Evolutionary conservation across 2,797 vertebrate species (phyloP), one percentile per base, ranked within the genome.

Genomic region (Esox masquinongy): DNA sequence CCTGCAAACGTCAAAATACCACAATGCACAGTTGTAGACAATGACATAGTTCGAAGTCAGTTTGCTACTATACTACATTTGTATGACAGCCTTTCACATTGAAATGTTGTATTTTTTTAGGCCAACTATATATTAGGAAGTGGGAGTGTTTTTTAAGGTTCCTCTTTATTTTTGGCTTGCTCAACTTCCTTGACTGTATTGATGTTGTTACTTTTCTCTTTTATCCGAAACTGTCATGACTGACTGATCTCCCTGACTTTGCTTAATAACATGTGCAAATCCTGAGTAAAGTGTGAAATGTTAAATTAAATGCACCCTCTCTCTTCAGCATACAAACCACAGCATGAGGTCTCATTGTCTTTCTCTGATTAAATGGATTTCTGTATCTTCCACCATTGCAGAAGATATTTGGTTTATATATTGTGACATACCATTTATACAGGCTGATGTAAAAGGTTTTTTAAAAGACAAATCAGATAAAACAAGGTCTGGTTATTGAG

Each of bases 171-270:
- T 79, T 76, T 77, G 74, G 19, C 75, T 82, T 86, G 79, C 84
- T 88, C 79, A 53, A 94, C 93, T 95, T 94, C 93, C 94, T 94
- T 89, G 77, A 88, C 77, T 85, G 85, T 89, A 90, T 90, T 80
- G 68, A 87, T 83, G 77, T 26, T 75, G 83, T 77, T 47, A 93
- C 92, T 94, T 94, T 92, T 85, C 81, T 88, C 88, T 90, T 89
- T 88, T 59, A 78, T 83, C 73, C 75, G 68, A 74, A 86, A 80
- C 76, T 91, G 90, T 92, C 86, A 86, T 87, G 66, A 51, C 50
- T 34, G 67, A 47, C 43, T 11, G 9, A 47, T 47, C 43, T 11
- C 43, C 43, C 43, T 47, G 43, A 75, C 34, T 49, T 22, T 73
- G 53, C 50, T 31, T 50, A 24, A 78, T 81, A 56, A 78, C 66